Evolutionary conservation across 2,797 vertebrate genomes (phyloP).

Genomic region (Pseudocheirus occidentalis): DNA sequence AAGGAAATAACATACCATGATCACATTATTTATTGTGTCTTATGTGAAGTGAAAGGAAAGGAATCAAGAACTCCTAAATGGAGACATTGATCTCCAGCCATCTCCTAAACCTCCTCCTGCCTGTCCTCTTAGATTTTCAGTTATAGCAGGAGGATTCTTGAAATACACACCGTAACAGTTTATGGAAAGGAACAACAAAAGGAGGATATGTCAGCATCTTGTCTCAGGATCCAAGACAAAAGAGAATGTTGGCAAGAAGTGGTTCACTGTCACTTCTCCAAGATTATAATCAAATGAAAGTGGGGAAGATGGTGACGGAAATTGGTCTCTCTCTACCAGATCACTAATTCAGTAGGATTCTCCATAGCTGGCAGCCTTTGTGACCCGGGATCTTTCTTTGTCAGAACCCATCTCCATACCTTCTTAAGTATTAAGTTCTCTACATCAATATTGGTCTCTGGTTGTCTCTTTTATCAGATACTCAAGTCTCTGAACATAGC

Average conservation of each 20-base stretch:
- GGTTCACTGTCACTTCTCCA: not conserved
- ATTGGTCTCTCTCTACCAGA: not conserved
- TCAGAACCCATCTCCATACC: not conserved
- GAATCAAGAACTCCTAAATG: not conserved
- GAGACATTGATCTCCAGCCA: not conserved
- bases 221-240: not conserved
- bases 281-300: not conserved
- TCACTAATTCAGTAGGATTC: not conserved
- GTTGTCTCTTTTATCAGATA: not conserved
- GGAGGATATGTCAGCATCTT: not conserved
- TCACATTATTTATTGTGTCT: not conserved
- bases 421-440: not conserved
- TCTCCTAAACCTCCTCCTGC: not conserved
- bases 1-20: not conserved
- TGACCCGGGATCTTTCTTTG: not conserved
- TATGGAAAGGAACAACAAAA: not conserved
- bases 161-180: not conserved
- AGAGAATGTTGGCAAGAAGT: not conserved
- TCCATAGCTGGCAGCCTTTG: not conserved
- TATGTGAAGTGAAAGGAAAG: not conserved
- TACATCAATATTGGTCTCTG: not conserved
- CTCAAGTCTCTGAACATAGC: not conserved
- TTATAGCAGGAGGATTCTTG: not conserved
- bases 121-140: not conserved
- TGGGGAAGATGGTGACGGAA: not conserved